Percentiles rank a stretch among this genome's conserved stretches.
phyloP scores from a whole-genome alignment of 2,113 vertebrate species.

The Gallinago jamesoni region DNA sequence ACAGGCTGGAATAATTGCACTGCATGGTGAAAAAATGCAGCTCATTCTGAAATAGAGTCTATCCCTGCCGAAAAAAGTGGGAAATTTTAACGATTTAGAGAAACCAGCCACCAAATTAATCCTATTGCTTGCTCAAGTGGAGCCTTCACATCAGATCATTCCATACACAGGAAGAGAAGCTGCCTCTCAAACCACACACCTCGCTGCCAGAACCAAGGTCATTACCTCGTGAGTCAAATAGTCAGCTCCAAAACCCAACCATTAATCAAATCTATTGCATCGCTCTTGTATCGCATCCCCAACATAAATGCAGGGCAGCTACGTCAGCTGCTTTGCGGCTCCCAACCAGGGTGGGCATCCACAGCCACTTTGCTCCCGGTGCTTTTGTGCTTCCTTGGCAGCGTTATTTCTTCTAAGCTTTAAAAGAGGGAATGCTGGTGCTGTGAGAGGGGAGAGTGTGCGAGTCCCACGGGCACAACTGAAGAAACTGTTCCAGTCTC shows the following conservation, averaged over 20 bases:
- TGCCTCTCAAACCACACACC: not conserved
- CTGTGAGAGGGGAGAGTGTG: not conserved
- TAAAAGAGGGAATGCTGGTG: not conserved
- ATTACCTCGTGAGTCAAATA: not conserved
- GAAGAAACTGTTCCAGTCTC: not conserved
- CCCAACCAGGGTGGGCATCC: not conserved
- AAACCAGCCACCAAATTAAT: not conserved
- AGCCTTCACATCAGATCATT: not conserved
- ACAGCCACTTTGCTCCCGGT: not conserved
- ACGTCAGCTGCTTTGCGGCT: not conserved
- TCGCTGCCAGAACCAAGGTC: not conserved
- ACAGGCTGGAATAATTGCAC: not conserved
- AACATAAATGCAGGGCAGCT: rapidly evolving
- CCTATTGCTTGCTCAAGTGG: not conserved
- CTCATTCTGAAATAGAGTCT: not conserved
- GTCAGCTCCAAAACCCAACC: not conserved
- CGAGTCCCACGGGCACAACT: not conserved
- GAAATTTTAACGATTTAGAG: not conserved
- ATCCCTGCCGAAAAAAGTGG: not conserved
- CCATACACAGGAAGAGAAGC: not conserved
- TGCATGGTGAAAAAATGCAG: rapidly evolving
- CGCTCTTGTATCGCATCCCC: not conserved
- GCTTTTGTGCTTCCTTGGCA: not conserved
- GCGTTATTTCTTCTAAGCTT: not conserved
- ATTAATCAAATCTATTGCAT: not conserved